A percentile compares a stretch with the other conserved stretches of the same genome.
Evolutionary conservation across 2,113 vertebrate species (phyloP).

Genomic region (Sinosuthora webbiana): DNA sequence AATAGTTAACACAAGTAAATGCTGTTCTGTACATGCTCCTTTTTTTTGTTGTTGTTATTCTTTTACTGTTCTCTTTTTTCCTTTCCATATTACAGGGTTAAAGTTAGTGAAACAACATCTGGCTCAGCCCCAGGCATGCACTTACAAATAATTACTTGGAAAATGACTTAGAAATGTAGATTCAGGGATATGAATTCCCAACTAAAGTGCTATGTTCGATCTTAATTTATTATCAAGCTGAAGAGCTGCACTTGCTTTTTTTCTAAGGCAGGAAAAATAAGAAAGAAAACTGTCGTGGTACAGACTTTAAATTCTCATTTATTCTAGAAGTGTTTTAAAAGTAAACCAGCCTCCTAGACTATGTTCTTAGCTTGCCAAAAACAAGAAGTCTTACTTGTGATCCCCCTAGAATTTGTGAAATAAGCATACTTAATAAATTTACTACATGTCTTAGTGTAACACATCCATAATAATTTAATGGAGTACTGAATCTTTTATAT

Average conservation of each 20-base stretch:
- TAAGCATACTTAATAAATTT: background rate
- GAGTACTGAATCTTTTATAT: background rate
- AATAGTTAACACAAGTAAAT: background rate
- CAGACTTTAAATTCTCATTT: background rate
- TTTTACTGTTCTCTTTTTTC: background rate
- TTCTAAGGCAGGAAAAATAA: background rate
- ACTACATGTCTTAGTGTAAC: background rate
- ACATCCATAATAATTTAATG: background rate
- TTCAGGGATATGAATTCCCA: background rate
- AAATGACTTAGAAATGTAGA: constrained; percentile 7
- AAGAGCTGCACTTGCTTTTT: background rate
- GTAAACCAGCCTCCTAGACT: background rate
- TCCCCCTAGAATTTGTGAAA: background rate
- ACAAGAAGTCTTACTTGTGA: background rate
- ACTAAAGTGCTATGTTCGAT: background rate
- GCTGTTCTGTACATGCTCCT: background rate
- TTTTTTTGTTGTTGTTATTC: background rate
- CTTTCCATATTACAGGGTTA: background rate
- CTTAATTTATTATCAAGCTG: background rate
- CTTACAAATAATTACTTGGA: constrained; percentile 17
- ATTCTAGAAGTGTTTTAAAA: background rate
- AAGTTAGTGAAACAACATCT: background rate
- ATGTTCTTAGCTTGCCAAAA: background rate
- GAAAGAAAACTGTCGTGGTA: background rate
- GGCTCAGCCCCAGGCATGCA: background rate